Conservation (phyloP, 2,888 invertebrate genomes). For the Brenthis hecate region DNA sequence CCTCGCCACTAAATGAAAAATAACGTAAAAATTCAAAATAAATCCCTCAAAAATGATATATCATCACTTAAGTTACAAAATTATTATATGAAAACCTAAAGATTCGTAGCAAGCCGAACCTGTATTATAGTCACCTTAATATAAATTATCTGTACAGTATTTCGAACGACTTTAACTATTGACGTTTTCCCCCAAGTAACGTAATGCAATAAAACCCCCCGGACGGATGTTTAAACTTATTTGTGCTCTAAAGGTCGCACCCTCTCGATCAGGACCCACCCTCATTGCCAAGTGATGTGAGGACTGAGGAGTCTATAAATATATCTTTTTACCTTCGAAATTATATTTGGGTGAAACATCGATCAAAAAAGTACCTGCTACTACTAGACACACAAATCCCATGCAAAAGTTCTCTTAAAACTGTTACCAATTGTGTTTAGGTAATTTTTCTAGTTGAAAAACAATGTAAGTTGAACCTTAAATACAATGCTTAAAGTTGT, state of each 20-base stretch:
- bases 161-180: constrained; percentile 24
- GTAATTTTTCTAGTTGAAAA: too few relatives aligned
- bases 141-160: constrained; percentile 15
- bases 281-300: constrained; percentile 12
- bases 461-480: too few relatives aligned
- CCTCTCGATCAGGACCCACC: constrained; percentile 29
- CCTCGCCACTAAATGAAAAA: too few relatives aligned
- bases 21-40: too few relatives aligned
- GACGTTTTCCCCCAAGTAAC: constrained; percentile 36
- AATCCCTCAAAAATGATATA: neutral
- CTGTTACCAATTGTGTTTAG: too few relatives aligned
- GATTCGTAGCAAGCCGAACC: neutral
- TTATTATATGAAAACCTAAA: neutral
- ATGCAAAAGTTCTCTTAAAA: too few relatives aligned
- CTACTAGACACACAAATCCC: too few relatives aligned
- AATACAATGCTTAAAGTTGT: too few relatives aligned
- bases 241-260: constrained; percentile 40
- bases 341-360: constrained; percentile 4
- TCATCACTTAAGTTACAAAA: neutral
- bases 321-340: constrained; percentile 17
- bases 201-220: constrained; percentile 46
- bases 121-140: neutral
- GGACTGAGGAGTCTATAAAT: constrained; percentile 26
- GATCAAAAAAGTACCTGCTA: too few relatives aligned
- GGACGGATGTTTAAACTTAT: constrained; percentile 48